Conservation (phyloP, 2,797 vertebrate genomes). For the Halcyon smyrnensis region DNA sequence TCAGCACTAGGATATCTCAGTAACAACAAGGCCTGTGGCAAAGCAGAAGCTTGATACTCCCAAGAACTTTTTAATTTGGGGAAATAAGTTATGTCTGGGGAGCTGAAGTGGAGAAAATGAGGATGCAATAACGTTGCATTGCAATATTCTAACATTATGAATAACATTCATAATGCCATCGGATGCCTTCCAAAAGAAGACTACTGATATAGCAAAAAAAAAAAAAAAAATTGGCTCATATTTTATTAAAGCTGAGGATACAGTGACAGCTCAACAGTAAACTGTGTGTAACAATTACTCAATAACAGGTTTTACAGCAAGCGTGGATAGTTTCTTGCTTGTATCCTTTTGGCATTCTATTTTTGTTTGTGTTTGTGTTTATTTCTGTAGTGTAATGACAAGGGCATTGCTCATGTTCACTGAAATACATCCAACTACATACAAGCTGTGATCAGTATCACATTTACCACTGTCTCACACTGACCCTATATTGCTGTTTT, state of each 20-base stretch:
- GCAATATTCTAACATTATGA: conserved; percentile 28
- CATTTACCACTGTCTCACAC: neutral
- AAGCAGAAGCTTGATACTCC: conserved; percentile 17
- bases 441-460: neutral
- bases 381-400: neutral
- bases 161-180: conserved; percentile 14
- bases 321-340: neutral
- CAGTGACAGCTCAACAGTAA: conserved; percentile 46
- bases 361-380: neutral
- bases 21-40: conserved; percentile 19
- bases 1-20: neutral
- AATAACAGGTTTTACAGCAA: neutral
- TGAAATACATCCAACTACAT: conserved; percentile 17
- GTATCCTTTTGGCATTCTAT: conserved; percentile 10
- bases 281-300: conserved; percentile 52
- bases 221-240: neutral
- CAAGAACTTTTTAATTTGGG: conserved; percentile 56
- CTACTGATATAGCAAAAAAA: neutral
- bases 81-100: conserved; percentile 26
- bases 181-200: neutral
- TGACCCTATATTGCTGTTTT: conserved; percentile 14
- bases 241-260: conserved; percentile 47
- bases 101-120: conserved; percentile 33
- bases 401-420: conserved; percentile 9
- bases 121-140: neutral